Evolutionary conservation across 2,888 invertebrate genomes (phyloP).

Genomic region (Geotrupes spiniger): DNA sequence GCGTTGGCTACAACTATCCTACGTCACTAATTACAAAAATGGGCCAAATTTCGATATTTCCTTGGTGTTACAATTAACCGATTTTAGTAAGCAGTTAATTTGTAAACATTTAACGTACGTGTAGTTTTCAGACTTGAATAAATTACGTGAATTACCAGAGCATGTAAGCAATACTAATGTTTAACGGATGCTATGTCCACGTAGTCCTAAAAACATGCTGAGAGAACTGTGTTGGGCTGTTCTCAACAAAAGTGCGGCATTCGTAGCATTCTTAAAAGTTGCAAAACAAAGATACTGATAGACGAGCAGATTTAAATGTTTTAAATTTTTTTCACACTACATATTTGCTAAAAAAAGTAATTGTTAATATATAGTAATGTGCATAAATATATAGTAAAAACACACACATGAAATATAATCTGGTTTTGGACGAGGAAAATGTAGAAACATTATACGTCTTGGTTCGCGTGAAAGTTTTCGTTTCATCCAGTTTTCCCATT

Average conservation of each 20-base stretch:
- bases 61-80: not conserved
- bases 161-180: constrained; percentile 28
- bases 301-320: too few species aligned
- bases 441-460: too few species aligned
- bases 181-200: constrained; percentile 25
- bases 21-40: too few species aligned
- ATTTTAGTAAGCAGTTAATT: constrained; percentile 1
- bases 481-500: constrained; percentile 7
- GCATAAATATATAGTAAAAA: too few species aligned
- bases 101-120: constrained; percentile 10
- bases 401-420: too few species aligned
- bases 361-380: too few species aligned
- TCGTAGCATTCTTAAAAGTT: not conserved
- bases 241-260: constrained; percentile 5
- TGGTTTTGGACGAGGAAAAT: too few species aligned
- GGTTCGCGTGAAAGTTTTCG: too few species aligned
- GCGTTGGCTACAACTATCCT: too few species aligned
- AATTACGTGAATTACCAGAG: constrained; percentile 14
- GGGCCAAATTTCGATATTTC: not conserved
- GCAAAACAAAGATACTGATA: too few species aligned
- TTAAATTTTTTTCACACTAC: too few species aligned
- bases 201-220: constrained; percentile 18
- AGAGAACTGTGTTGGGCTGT: constrained; percentile 5
- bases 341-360: too few species aligned
- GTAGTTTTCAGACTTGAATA: constrained; percentile 11